Percentiles rank a stretch among this genome's conserved stretches.
Conservation (phyloP, 2,888 invertebrate genomes). For the Tetrapedia diversipes region DNA sequence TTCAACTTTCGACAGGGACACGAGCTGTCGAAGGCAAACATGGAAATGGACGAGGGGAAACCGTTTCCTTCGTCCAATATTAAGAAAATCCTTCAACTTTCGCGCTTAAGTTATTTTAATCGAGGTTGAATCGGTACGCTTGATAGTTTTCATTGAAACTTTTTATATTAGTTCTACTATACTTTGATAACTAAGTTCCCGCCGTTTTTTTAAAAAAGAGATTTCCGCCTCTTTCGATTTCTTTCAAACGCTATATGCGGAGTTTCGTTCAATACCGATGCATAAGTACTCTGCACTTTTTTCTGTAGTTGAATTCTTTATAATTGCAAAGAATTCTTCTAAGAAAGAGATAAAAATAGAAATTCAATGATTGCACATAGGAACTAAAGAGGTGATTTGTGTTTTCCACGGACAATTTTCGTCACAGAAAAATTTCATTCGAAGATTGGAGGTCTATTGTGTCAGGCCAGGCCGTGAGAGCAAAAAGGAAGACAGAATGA, state of each 20-base stretch:
- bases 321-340: too few species aligned
- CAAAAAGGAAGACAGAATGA: slow-evolving; percentile 51
- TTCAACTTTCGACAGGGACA: slow-evolving; percentile 50
- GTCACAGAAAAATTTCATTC: slow-evolving; percentile 63
- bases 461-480: slow-evolving; percentile 61
- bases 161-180: too few species aligned
- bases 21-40: slow-evolving; percentile 68
- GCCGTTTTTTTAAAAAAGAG: too few species aligned
- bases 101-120: background rate
- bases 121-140: background rate
- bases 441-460: slow-evolving; percentile 65
- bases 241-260: too few species aligned
- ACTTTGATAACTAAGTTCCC: too few species aligned
- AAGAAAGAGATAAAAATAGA: background rate
- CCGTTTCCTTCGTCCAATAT: background rate
- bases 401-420: slow-evolving; percentile 61
- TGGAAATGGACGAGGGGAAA: slow-evolving; percentile 2
- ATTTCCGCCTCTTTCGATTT: too few species aligned
- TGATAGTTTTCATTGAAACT: too few species aligned
- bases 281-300: too few species aligned
- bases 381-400: too few species aligned
- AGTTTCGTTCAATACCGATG: too few species aligned
- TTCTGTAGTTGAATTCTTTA: too few species aligned
- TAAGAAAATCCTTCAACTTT: background rate
- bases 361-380: too few species aligned